Evolutionary conservation across 2,888 invertebrate genomes (phyloP), one percentile per base, ranked within the genome.

Genomic region (Hipparchia semele): DNA sequence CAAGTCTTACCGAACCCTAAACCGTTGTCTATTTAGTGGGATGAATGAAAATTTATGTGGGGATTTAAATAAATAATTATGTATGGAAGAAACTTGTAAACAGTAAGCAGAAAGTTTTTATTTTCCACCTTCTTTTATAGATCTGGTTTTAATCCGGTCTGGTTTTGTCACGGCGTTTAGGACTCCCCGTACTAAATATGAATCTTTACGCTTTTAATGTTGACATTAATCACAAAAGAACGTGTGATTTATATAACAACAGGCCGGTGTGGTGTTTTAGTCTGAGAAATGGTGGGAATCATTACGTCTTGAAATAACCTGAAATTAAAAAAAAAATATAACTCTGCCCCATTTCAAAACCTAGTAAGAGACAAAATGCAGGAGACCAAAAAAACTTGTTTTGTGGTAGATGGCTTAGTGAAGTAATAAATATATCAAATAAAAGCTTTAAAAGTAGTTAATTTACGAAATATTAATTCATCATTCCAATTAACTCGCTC

Each of bases 201-300:
- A 90, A 88, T 88, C 87, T 92, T 91, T 89, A 91, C 87, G 86
- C 83, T 88, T 88, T 58, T 86, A 80, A 87, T 88, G 83, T 84
- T 90, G 91, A 92, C 93, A 88, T 92, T 92, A 90, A 94, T 91
- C 89, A 92, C 91, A 89, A 92, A 91, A 92, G 88, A 86, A 83
- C 84, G 75, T 71, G 80, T 91, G 92, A 94, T 93, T 92, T 92
- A 94, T 91, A 80, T 76, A 82, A 84, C 83, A 84, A 84, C 85
- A 86, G 77, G 75, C 70, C 83, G 49, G 13, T 56, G 2, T 49
- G 49, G 49, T 49, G 7, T 6, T 49, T 6, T 7, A 56, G n/a
- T 56, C 56, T n/a, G 56, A 56, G 56, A 56, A 7, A 6, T 56
- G 13, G 13, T 56, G 56, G 13, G 8, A 23, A 6, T 13, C 2